Base-by-base conservation (phyloP, 1,140 invertebrate genomes). In the Brachionus asplanchnoidis region DNA sequence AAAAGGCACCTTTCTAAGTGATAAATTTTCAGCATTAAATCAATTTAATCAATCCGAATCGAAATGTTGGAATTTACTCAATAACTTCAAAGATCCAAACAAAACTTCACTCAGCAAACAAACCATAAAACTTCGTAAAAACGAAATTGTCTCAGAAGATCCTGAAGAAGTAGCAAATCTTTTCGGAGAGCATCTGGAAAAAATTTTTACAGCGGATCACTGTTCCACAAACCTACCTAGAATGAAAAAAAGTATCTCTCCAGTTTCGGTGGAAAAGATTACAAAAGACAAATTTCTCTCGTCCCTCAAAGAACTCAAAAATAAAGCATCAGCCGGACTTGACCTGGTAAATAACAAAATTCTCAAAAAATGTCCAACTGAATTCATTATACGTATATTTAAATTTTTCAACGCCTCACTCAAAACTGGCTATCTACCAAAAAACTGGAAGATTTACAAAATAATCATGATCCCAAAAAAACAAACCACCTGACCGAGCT, bases 401-500 rank as follows among this genome's bases (percentile, higher is more conserved):
- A 68, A 28, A 11, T 9, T 68, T 6, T 68, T 68, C 26, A 68
- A 68, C 6, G 65, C 65, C 8, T 68, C 65, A 4, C 17, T 68
- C 6, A 68, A 68, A 36, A 32, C 28, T 32, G 68, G 68, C 2
- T 73, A 56, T n/a, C 8, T 80, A 8, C 85, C 86, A 17, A 26
- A n/a, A 17, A 20, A 36, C 1, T 86, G 86, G 86, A 85, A 79
- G 68, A 70, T 32, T 17, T 73, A 86, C 0, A 66, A 36, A 3
- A 66, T 82, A 7, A 68, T 85, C 2, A 86, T 85, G 14, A 65
- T 86, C 8, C 50, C 65, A 86, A 66, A 78, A 83, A 28, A 84
- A 60, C 1, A 86, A 86, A 84, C 26, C 70, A 17, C 36, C 75
- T 1, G 5, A 56, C 1, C n/a, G 85, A 9, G 77, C 66, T 1